Percentiles rank a stretch among this genome's conserved stretches.
phyloP scores from a whole-genome alignment of 2,888 invertebrate species.

The Cephus pulcher region DNA sequence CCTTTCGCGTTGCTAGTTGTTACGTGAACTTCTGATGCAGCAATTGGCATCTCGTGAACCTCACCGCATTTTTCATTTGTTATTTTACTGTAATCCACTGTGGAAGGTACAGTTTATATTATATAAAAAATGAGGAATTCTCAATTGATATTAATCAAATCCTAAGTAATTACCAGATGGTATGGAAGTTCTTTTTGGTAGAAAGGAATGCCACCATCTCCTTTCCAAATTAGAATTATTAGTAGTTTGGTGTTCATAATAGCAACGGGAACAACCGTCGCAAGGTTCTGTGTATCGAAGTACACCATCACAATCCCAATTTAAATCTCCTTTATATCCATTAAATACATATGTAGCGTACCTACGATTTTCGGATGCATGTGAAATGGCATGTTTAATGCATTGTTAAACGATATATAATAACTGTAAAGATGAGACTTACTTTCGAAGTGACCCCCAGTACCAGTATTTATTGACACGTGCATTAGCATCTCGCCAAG shows the following conservation, averaged over 20 bases:
- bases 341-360: slow-evolving; percentile 83
- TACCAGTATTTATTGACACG: slow-evolving; percentile 90
- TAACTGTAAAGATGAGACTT: slow-evolving; percentile 10
- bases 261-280: slow-evolving; percentile 83
- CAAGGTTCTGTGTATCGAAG: slow-evolving; percentile 86
- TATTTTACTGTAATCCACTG: slow-evolving; percentile 67
- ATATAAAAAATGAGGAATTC: background rate
- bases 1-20: slow-evolving; percentile 68
- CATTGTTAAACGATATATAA: background rate
- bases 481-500: slow-evolving; percentile 82
- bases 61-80: slow-evolving; percentile 73
- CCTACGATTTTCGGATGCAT: slow-evolving; percentile 50
- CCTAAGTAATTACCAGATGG: slow-evolving; percentile 29
- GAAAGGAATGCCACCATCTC: slow-evolving; percentile 68
- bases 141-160: background rate
- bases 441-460: slow-evolving; percentile 78
- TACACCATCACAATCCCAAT: slow-evolving; percentile 78
- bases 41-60: slow-evolving; percentile 70
- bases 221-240: slow-evolving; percentile 46
- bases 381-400: background rate
- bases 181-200: slow-evolving; percentile 51
- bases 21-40: slow-evolving; percentile 74
- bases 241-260: slow-evolving; percentile 61
- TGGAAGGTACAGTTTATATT: background rate
- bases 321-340: slow-evolving; percentile 74